Evolutionary conservation across 2,113 vertebrate genomes (phyloP).

Genomic region (Crocuta crocuta): DNA sequence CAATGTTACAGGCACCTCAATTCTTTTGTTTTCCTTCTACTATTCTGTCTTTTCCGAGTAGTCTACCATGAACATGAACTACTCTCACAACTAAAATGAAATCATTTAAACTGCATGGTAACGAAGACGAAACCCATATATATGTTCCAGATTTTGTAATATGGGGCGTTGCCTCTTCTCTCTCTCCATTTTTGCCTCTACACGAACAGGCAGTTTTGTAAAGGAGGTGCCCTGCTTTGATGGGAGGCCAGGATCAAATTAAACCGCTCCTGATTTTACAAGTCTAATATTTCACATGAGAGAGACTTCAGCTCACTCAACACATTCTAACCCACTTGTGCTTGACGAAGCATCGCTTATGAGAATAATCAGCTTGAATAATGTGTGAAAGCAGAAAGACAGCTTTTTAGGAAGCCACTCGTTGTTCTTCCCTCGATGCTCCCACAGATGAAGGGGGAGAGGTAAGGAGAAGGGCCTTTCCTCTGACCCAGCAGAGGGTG

Average conservation of each 20-base stretch:
- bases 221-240: constrained; percentile 36
- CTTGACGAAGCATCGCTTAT: constrained; percentile 44
- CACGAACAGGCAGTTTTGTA: constrained; percentile 34
- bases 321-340: constrained; percentile 44
- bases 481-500: background rate
- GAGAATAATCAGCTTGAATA: constrained; percentile 62
- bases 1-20: background rate
- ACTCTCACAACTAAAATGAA: background rate
- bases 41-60: constrained; percentile 28
- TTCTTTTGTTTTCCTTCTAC: background rate
- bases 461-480: background rate
- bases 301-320: constrained; percentile 58
- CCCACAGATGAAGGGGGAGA: background rate
- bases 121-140: constrained; percentile 20
- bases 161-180: background rate
- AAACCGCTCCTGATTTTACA: constrained; percentile 62
- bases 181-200: background rate
- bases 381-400: background rate
- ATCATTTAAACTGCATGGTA: background rate
- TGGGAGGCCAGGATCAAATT: constrained; percentile 49
- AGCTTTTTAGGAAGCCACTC: background rate
- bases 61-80: background rate
- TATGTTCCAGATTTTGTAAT: background rate
- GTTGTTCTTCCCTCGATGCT: background rate
- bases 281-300: constrained; percentile 63